Base-by-base conservation (phyloP, 2,888 invertebrate species). In the Acleris sparsana region DNA sequence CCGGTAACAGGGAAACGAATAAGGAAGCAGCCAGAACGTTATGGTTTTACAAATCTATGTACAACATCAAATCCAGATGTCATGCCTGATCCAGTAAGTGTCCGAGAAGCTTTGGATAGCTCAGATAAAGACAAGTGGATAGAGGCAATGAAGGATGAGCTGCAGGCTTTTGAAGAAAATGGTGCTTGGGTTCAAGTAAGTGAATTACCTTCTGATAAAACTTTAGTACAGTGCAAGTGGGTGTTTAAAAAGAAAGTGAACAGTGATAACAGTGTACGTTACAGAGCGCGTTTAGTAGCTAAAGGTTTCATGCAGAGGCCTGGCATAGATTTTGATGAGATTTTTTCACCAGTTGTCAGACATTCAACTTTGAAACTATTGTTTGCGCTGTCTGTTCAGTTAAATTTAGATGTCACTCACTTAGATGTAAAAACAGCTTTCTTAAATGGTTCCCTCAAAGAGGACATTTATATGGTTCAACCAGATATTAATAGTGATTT, bases 381-480 rank as follows among this genome's bases (percentile, higher is more conserved):
- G 22, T 22, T 22, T 22, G 22, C 22, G 3, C 2, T 22, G 22
- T 22, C 22, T 51, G 51, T 51, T 4, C 20, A 51, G 22, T 51
- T 51, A 11, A 22, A 22, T 51, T 51, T 51, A 51, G 11, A 51
- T 51, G 13, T 51, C 13, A 51, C 22, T 1, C 51, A 51, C 11
- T 51, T 51, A 13, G 51, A 51, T 22, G 51, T 51, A 22, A 51
- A 51, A 22, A 51, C 51, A 4, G 51, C 51, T 11, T 51, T 22
- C 11, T 22, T 51, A 51, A 51, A 22, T 22, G 51, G 51, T 5
- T 11, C 9, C 1, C 51, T 51, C 5, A 51, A 51, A 51, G 51
- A 51, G 11, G 51, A 51, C 22, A 51, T 51, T 22, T 51, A 51
- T 51, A 51, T 51, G 51, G 48, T 18, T 48, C 48, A 48, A 17